Percentiles rank a stretch among this genome's conserved stretches.
Evolutionary conservation across 2,113 vertebrate species (phyloP).

Genomic region (Trematomus loennbergii): DNA sequence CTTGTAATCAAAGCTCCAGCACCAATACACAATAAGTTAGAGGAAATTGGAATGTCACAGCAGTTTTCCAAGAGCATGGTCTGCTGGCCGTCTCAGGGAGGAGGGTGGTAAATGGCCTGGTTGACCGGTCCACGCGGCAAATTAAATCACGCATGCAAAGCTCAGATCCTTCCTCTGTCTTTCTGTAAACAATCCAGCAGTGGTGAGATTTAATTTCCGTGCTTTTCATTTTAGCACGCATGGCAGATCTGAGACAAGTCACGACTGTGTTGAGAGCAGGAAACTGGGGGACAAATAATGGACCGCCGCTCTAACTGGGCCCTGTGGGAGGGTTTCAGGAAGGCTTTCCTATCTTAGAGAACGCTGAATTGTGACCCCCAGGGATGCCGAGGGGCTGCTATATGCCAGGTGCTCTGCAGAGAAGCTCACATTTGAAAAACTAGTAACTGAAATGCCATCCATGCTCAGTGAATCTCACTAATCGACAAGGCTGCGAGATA

Average conservation of each 20-base stretch:
- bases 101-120: slow-evolving; percentile 32
- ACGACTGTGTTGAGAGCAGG: neutral
- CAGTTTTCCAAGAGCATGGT: slow-evolving; percentile 43
- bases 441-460: slow-evolving; percentile 48
- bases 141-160: slow-evolving; percentile 54
- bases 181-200: slow-evolving; percentile 42
- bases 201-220: slow-evolving; percentile 8
- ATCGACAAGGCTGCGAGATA: slow-evolving; percentile 54
- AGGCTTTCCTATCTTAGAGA: slow-evolving; percentile 22
- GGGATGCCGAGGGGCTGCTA: slow-evolving; percentile 29
- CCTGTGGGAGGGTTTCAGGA: slow-evolving; percentile 7
- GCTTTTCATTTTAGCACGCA: slow-evolving; percentile 41
- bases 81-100: slow-evolving; percentile 8
- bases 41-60: slow-evolving; percentile 60
- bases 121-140: slow-evolving; percentile 29
- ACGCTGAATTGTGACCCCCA: neutral
- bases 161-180: slow-evolving; percentile 5
- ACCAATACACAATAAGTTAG: slow-evolving; percentile 62
- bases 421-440: slow-evolving; percentile 35
- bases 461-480: slow-evolving; percentile 57
- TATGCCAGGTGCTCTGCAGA: slow-evolving; percentile 17
- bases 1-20: slow-evolving; percentile 68
- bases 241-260: slow-evolving; percentile 21
- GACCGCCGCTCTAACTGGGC: neutral
- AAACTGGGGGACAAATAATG: neutral